phyloP scores from a whole-genome alignment of 2,113 vertebrate genomes.

The Pomatostomus ruficeps region DNA sequence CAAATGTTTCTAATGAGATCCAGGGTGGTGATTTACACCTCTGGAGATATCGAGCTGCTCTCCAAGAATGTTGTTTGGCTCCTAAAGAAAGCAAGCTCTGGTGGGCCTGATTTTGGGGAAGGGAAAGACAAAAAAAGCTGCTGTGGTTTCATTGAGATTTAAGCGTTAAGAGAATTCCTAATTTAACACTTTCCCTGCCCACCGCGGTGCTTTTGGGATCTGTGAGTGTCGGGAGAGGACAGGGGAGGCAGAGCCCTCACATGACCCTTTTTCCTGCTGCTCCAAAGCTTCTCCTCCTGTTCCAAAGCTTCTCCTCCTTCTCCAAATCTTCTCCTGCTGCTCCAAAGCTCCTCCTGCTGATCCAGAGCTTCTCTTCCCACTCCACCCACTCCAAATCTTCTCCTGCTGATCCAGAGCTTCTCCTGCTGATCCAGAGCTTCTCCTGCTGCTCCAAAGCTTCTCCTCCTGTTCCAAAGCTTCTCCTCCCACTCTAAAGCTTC shows the following conservation, averaged over 20 bases:
- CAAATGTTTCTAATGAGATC: conserved; percentile 73
- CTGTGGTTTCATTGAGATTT: conserved; percentile 52
- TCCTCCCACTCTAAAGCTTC: not conserved
- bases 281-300: not conserved
- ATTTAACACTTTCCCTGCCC: conserved; percentile 27
- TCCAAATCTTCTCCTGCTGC: not conserved
- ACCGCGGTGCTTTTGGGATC: not conserved
- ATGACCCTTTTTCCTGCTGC: not conserved
- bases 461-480: not conserved
- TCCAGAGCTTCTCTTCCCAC: not conserved
- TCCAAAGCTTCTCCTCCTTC: not conserved
- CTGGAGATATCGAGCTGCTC: conserved; percentile 56
- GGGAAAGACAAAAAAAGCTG: not conserved
- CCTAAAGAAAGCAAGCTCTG: conserved; percentile 42
- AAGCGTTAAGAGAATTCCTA: conserved; percentile 6
- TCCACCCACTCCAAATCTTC: not conserved
- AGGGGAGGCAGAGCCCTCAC: not conserved
- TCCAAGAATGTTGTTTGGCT: conserved; percentile 68
- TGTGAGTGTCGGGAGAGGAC: not conserved
- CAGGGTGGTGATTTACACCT: conserved; percentile 68
- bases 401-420: not conserved
- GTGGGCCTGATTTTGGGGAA: conserved; percentile 20
- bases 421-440: not conserved
- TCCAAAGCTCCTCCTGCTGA: not conserved
- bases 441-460: not conserved